Conservation (phyloP, 2,888 invertebrate species). For the Eupithecia insigniata region DNA sequence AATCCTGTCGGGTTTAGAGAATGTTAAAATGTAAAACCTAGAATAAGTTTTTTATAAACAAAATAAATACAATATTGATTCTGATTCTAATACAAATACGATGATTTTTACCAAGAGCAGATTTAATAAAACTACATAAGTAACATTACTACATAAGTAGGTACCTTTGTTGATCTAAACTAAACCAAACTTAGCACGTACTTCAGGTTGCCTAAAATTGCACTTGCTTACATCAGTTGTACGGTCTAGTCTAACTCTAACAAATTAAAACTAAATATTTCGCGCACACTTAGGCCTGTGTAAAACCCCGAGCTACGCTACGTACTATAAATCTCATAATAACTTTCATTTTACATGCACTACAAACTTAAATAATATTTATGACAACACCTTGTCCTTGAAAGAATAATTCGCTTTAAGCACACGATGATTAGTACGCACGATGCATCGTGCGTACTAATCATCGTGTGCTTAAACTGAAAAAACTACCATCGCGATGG, state of each 20-base stretch:
- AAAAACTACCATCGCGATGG: no score
- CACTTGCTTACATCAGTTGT: not conserved
- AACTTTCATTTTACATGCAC: slow-evolving; percentile 13
- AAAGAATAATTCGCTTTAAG: not conserved
- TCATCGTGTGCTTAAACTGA: slow-evolving; percentile 18
- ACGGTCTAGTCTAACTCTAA: not conserved
- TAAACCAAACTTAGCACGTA: not conserved
- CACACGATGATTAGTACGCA: slow-evolving; percentile 28
- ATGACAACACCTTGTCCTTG: slow-evolving; percentile 7
- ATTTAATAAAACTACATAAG: no score
- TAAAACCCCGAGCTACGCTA: not conserved
- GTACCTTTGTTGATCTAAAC: no score
- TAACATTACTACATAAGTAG: no score
- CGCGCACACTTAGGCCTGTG: not conserved
- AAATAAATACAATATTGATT: no score
- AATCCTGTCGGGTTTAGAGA: no score
- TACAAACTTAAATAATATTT: not conserved
- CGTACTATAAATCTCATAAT: not conserved
- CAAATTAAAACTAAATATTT: not conserved
- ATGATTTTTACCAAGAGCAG: no score
- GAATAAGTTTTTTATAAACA: no score
- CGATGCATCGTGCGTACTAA: no score
- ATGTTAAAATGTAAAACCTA: no score
- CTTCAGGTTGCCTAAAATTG: not conserved
- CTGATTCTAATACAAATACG: no score